A percentile compares a stretch with the other conserved stretches of the same genome.
Conservation (phyloP, 2,113 vertebrate species). For the Hyla sarda region DNA sequence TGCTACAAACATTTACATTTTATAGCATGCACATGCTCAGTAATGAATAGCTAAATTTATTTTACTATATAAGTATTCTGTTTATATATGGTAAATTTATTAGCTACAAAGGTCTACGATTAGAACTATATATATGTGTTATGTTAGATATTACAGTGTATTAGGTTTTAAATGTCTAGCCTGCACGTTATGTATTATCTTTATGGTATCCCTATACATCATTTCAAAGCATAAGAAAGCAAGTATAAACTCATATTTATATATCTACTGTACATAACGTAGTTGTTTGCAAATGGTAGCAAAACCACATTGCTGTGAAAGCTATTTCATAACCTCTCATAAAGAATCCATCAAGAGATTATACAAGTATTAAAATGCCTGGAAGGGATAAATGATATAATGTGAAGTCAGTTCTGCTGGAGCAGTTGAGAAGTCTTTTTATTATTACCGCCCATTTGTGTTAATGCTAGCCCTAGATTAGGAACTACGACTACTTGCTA, state of each 20-base stretch:
- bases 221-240: neutral
- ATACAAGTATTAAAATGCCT: slow-evolving; percentile 57
- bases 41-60: neutral
- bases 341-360: slow-evolving; percentile 56
- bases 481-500: slow-evolving; percentile 42
- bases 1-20: neutral
- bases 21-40: neutral
- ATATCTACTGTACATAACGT: slow-evolving; percentile 11
- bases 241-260: neutral
- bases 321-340: slow-evolving; percentile 47
- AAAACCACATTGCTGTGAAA: slow-evolving; percentile 34
- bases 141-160: neutral
- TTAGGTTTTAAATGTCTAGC: neutral
- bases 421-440: slow-evolving; percentile 45
- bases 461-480: slow-evolving; percentile 53
- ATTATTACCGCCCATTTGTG: slow-evolving; percentile 50
- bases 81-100: neutral
- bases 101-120: neutral
- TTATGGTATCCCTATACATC: neutral
- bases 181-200: neutral
- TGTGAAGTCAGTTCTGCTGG: slow-evolving; percentile 43
- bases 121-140: neutral
- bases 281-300: slow-evolving; percentile 4
- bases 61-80: neutral
- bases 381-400: slow-evolving; percentile 53